A percentile compares a stretch with the other conserved stretches of the same genome.
These are phyloP conservation scores for Cairina moschata DNA, from an alignment of 2,113 vertebrate genomes.

Conservation along the genomic window DNA sequence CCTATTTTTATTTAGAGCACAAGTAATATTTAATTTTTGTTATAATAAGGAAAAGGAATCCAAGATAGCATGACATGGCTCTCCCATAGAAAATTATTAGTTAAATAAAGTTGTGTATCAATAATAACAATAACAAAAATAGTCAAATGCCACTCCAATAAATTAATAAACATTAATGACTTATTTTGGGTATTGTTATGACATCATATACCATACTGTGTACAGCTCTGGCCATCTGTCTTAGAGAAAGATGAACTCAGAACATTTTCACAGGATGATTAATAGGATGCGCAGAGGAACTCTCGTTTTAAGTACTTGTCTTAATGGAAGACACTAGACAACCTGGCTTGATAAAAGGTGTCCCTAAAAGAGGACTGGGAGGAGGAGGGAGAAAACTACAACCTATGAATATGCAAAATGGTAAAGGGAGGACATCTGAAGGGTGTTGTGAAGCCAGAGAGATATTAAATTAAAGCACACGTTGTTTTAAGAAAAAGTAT, in stretches of 20 bases:
- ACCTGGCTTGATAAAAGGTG: neutral
- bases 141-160: neutral
- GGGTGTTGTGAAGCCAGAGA: neutral
- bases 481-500: neutral
- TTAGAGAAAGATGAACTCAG: neutral
- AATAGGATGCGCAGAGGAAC: neutral
- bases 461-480: neutral
- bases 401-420: neutral
- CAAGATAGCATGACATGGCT: neutral
- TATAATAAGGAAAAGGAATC: neutral
- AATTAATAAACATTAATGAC: neutral
- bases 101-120: neutral
- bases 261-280: neutral
- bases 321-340: neutral
- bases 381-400: neutral
- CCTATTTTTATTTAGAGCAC: neutral
- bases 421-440: neutral
- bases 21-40: neutral
- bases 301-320: neutral
- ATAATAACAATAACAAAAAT: neutral
- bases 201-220: neutral
- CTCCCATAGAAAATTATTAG: neutral
- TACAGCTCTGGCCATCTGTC: neutral
- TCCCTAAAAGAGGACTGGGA: neutral
- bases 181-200: neutral